phyloP scores from a whole-genome alignment of 2,113 vertebrate species.

The Pteruthius melanotis region DNA sequence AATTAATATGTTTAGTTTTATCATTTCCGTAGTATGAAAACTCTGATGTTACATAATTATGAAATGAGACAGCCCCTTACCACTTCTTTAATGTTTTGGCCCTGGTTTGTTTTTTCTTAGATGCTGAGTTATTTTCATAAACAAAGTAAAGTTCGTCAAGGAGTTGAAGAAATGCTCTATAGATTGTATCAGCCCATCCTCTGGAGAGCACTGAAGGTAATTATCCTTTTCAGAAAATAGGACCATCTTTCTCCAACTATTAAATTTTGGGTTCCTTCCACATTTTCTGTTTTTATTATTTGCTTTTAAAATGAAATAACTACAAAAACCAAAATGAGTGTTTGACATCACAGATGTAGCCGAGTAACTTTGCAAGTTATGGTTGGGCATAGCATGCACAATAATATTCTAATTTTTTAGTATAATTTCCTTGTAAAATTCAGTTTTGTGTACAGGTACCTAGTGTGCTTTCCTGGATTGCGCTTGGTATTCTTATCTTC shows the following conservation, averaged over 20 bases:
- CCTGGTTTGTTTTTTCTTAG: conserved; percentile 59
- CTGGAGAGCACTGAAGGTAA: conserved; percentile 90
- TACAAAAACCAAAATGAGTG: neutral
- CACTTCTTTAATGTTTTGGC: neutral
- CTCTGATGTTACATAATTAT: neutral
- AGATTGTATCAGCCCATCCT: conserved; percentile 90
- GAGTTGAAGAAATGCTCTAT: conserved; percentile 88
- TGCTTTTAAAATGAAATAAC: neutral
- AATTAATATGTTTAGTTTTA: neutral
- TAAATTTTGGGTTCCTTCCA: neutral
- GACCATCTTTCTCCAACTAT: neutral
- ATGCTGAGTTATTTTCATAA: conserved; percentile 87
- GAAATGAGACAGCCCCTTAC: neutral
- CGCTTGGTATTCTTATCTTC: neutral
- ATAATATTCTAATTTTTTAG: neutral
- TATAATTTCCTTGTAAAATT: neutral
- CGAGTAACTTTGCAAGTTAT: neutral
- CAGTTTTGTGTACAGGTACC: neutral
- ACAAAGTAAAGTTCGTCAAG: conserved; percentile 80
- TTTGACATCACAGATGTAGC: neutral
- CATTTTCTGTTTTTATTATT: neutral
- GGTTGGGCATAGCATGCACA: neutral
- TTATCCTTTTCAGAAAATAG: neutral
- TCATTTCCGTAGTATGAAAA: neutral
- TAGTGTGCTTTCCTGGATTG: neutral